These are phyloP conservation scores for Boleophthalmus pectinirostris DNA, from an alignment of 2,113 vertebrate genomes.

Conservation along the genomic window DNA sequence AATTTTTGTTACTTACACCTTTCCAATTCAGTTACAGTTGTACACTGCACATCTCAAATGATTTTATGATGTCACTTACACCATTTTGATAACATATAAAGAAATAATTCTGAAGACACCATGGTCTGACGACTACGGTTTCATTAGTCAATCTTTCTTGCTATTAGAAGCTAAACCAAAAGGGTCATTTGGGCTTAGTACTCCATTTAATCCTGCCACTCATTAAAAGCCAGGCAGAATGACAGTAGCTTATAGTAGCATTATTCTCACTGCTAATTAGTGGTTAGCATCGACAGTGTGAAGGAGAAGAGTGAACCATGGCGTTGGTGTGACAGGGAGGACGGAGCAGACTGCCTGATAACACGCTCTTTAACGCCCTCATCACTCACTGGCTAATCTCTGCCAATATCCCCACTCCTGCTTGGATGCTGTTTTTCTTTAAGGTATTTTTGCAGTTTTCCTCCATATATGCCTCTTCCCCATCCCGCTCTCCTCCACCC, in stretches of 20 bases:
- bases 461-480: conserved; percentile 32
- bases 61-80: neutral
- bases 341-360: conserved; percentile 29
- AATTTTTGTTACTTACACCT: neutral
- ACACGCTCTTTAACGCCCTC: conserved; percentile 19
- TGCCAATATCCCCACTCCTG: conserved; percentile 20
- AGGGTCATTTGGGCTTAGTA: conserved; percentile 52
- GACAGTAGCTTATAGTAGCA: conserved; percentile 46
- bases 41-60: neutral
- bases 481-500: conserved; percentile 48
- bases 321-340: conserved; percentile 28
- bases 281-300: conserved; percentile 48
- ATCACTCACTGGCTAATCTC: conserved; percentile 17
- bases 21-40: neutral
- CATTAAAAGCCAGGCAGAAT: conserved; percentile 46
- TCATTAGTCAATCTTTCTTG: conserved; percentile 30
- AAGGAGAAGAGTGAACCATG: conserved; percentile 47
- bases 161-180: conserved; percentile 38
- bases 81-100: neutral
- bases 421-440: conserved; percentile 36
- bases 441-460: conserved; percentile 39
- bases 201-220: conserved; percentile 72
- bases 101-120: neutral
- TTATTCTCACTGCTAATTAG: conserved; percentile 66
- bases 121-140: conserved; percentile 20